phyloP scores from a whole-genome alignment of 2,888 invertebrate species.

The Peribatodes rhomboidaria region DNA sequence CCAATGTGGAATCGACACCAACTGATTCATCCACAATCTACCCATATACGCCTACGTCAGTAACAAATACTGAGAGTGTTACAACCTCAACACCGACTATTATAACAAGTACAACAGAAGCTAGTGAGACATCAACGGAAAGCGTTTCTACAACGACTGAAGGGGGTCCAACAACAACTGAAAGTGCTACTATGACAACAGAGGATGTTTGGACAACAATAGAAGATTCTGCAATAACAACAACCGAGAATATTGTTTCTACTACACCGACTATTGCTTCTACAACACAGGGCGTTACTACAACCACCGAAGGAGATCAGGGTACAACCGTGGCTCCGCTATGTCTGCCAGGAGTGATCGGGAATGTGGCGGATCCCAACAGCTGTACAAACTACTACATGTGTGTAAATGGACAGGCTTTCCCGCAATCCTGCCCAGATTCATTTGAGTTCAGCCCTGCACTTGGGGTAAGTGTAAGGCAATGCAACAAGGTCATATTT shows the following conservation, averaged over 20 bases:
- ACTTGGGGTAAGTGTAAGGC: constrained; percentile 48
- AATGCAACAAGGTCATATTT: too few relatives aligned
- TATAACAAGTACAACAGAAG: not conserved
- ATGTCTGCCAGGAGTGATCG: constrained; percentile 52
- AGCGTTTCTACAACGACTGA: constrained; percentile 14
- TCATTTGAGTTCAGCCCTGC: constrained; percentile 54
- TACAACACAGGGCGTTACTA: too few relatives aligned
- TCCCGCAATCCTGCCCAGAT: constrained; percentile 49
- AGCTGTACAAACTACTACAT: constrained; percentile 56
- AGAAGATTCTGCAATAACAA: too few relatives aligned
- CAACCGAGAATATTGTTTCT: too few relatives aligned
- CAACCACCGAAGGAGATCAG: too few relatives aligned
- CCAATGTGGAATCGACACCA: too few relatives aligned
- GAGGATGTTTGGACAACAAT: not conserved
- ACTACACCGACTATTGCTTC: too few relatives aligned
- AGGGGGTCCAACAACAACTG: not conserved
- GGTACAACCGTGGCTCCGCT: constrained; percentile 31
- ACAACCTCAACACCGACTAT: too few relatives aligned
- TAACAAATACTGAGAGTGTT: too few relatives aligned
- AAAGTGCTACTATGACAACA: not conserved
- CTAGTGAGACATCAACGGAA: not conserved
- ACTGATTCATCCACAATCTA: too few relatives aligned
- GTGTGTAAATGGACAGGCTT: constrained; percentile 52
- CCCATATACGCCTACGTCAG: too few relatives aligned
- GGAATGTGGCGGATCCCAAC: constrained; percentile 56